Percentiles rank a stretch among this genome's conserved stretches.
phyloP scores from a whole-genome alignment of 35 echinoderm and acorn worm species.

The Antedon bifida region DNA sequence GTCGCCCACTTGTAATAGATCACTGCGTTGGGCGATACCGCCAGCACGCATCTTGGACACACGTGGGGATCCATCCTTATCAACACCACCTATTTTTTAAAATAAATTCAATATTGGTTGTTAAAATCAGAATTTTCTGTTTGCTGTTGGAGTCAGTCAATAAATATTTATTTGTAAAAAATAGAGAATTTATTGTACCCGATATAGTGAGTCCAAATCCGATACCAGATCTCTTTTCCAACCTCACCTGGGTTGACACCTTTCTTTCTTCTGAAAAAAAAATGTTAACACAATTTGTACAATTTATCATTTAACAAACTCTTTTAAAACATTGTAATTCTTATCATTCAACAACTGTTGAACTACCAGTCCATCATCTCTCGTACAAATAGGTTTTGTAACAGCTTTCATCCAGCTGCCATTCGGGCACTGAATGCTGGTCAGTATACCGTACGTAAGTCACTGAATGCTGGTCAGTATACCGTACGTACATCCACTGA shows the following conservation, averaged over 20 bases:
- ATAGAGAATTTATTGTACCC: conserved; percentile 47
- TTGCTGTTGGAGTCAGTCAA: no score
- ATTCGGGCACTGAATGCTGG: no score
- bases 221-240: conserved; percentile 63
- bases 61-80: conserved; percentile 85
- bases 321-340: no score
- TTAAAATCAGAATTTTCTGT: no score
- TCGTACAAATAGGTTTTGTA: no score
- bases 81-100: conserved; percentile 54
- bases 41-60: conserved; percentile 90
- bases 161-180: no score
- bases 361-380: no score
- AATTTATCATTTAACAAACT: neutral
- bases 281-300: neutral
- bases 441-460: no score
- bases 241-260: conserved; percentile 54
- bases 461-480: no score
- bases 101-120: neutral
- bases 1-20: conserved; percentile 46
- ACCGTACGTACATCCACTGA: no score
- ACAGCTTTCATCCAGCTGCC: no score
- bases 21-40: conserved; percentile 86
- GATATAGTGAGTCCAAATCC: conserved; percentile 89
- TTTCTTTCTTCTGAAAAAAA: conserved; percentile 51
- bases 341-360: no score